Percentiles rank a stretch among this genome's conserved stretches.
Conservation (phyloP, 2,797 vertebrate species). For the Muscicapa comitata region DNA sequence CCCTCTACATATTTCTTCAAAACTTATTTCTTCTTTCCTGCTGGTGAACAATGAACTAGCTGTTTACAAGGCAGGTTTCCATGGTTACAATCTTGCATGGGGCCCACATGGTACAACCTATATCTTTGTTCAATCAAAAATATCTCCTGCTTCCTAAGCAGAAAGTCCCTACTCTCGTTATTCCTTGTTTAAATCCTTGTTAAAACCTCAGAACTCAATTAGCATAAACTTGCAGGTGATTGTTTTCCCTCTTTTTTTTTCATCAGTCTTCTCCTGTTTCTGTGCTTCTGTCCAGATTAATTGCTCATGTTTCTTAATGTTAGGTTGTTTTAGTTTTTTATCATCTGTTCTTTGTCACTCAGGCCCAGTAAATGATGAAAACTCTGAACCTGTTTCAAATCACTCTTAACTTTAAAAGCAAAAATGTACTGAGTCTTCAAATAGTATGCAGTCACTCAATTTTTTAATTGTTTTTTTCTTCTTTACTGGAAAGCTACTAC, state of each 20-base stretch:
- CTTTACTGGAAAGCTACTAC: background rate
- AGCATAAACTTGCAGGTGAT: background rate
- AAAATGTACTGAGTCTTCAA: background rate
- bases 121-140: background rate
- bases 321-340: background rate
- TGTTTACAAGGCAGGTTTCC: background rate
- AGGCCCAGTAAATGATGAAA: background rate
- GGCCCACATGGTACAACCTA: background rate
- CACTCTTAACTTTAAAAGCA: background rate
- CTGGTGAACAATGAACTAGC: background rate
- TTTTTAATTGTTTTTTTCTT: background rate
- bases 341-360: background rate
- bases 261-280: background rate
- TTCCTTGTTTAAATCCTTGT: background rate
- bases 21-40: background rate
- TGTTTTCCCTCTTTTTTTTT: background rate
- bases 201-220: background rate
- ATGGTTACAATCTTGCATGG: background rate
- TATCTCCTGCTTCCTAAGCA: background rate
- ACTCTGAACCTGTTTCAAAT: background rate
- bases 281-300: background rate
- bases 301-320: background rate
- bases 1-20: background rate
- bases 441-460: background rate
- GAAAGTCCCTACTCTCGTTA: background rate